Percentiles rank a stretch among this genome's conserved stretches.
These are phyloP conservation scores for Lepidurus arcticus DNA, from an alignment of 1,140 invertebrate genomes.

Conservation along the genomic window DNA sequence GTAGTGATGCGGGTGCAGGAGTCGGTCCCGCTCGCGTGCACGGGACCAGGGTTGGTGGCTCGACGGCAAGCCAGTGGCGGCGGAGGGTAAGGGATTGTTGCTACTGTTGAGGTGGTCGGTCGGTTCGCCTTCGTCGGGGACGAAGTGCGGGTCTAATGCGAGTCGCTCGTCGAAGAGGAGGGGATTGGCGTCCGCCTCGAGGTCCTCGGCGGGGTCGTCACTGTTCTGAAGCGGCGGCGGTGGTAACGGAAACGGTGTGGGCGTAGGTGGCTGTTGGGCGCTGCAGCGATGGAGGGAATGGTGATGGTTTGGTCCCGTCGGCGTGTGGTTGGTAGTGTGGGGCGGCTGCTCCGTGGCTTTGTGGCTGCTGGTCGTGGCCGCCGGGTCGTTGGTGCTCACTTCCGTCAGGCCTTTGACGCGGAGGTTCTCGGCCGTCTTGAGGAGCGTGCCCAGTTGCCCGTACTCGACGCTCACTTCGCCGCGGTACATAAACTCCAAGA, in stretches of 20 bases:
- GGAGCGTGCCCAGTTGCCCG: conserved; percentile 78
- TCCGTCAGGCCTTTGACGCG: conserved; percentile 86
- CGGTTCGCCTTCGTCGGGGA: conserved; percentile 11
- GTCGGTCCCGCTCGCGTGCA: not conserved
- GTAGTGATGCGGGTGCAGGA: conserved; percentile 17
- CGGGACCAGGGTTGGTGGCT: not conserved
- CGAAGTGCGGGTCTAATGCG: not conserved
- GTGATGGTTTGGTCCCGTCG: not conserved
- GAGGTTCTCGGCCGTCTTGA: conserved; percentile 87
- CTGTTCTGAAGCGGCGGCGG: not conserved
- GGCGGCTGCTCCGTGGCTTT: not conserved
- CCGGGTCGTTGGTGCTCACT: conserved; percentile 49
- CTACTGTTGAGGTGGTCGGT: not conserved
- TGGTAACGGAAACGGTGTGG: not conserved
- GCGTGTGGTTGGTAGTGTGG: not conserved
- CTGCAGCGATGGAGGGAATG: not conserved
- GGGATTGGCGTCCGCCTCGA: not conserved
- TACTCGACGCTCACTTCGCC: conserved; percentile 91
- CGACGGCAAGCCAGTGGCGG: not conserved
- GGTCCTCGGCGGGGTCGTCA: not conserved
- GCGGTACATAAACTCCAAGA: conserved; percentile 95
- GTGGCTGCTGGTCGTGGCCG: too few relatives aligned
- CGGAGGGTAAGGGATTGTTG: not conserved
- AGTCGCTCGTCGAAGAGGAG: not conserved
- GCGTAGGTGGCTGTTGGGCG: not conserved